Evolutionary conservation across 2,888 invertebrate genomes (phyloP), one percentile per base, ranked within the genome.

Genomic region (Hedya salicella): DNA sequence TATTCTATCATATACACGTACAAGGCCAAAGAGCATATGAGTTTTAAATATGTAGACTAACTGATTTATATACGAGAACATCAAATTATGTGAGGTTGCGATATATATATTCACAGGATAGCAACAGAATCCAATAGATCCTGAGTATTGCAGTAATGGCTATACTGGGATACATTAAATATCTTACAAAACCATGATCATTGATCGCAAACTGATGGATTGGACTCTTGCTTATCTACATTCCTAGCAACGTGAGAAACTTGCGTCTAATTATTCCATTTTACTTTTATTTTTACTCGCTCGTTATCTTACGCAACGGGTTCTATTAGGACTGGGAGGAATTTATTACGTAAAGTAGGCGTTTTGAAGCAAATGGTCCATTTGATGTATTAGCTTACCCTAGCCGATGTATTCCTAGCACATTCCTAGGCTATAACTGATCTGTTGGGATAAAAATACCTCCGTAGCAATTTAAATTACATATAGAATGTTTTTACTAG

Each of bases 281-380:
- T 40, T 61, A 57, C 32, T 44, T 44, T 36, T 36, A 36, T n/a
- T 32, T 57, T 57, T 46, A 16, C 57, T 25, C 4, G 5, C 6
- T 25, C 25, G 16, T 57, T 30, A 3, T 32, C 30, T 30, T 32
- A 32, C 19, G 57, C 46, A 57, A 57, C 57, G 19, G 32, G 57
- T 57, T 44, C 42, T 44, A 19, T 57, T 32, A 57, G 32, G 17
- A 32, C 16, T 44, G 19, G 57, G 32, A 32, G 56, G 56, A 44
- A 56, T 57, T 57, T 57, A 57, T 57, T 44, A 32, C 57, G 32
- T 11, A 32, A 57, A 44, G 56, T 57, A 44, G 56, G 56, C 56
- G 56, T 57, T 19, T 44, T 46, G 56, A 44, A n/a, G 46, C 44
- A 57, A 46, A 57, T 44, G 46, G 9, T n/a, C 32, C 32, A 14